These are phyloP conservation scores for Daubentonia madagascariensis DNA, from an alignment of 2,113 vertebrate species.

Conservation along the genomic window DNA sequence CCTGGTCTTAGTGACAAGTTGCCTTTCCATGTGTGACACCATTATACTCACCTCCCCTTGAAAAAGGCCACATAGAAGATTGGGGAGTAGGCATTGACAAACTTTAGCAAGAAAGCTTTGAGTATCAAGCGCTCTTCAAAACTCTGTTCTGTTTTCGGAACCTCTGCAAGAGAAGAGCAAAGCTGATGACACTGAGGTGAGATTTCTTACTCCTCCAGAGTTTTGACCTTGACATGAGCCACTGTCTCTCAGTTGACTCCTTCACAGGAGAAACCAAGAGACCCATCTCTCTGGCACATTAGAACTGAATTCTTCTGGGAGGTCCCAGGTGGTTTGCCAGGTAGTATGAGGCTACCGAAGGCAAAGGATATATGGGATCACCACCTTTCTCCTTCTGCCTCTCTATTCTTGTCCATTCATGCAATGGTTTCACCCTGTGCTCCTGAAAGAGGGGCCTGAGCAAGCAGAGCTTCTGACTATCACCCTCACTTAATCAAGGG, in stretches of 20 bases:
- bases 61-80: conserved; percentile 99
- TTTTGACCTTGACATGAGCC: background rate
- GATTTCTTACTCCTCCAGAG: background rate
- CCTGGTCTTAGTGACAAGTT: background rate
- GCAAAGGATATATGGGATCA: background rate
- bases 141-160: conserved; percentile 94
- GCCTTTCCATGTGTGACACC: background rate
- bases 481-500: background rate
- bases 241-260: background rate
- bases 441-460: background rate
- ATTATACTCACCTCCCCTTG: conserved; percentile 92
- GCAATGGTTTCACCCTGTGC: background rate
- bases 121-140: conserved; percentile 96
- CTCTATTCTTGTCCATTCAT: background rate
- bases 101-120: conserved; percentile 97
- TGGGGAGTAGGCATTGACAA: conserved; percentile 97
- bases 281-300: background rate
- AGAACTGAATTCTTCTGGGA: background rate
- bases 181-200: background rate
- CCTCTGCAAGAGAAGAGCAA: conserved; percentile 84
- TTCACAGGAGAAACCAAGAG: background rate
- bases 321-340: background rate
- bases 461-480: background rate
- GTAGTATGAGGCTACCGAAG: background rate
- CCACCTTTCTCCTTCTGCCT: background rate